Evolutionary conservation across 2,888 invertebrate species (phyloP), one percentile per base, ranked within the genome.

Genomic region (Metellina segmentata): DNA sequence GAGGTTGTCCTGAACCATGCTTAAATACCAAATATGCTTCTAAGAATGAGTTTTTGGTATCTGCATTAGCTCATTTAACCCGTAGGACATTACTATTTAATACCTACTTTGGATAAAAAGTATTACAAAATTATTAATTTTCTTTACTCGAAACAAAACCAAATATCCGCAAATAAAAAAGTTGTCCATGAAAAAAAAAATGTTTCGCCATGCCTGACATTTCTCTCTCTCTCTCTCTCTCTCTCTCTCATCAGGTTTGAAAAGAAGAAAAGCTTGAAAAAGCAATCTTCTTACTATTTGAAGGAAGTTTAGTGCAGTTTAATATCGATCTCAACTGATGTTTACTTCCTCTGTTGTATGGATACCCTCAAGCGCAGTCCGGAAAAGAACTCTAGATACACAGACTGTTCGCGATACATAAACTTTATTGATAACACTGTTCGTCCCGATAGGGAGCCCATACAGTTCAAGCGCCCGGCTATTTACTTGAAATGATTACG

Each of bases 381-480:
- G 79, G 9, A 61, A 72, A 81, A 34, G 70, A 71, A 53, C 78
- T 78, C 71, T 52, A 53, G 83, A 83, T 89, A 78, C 83, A 83
- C 61, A 89, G 19, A 82, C 74, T 75, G 34, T 85, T 78, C n/a
- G 71, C 49, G 53, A 79, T 87, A 72, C 79, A 87, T 79, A 79
- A 87, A 87, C 49, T 81, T 89, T 83, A 83, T 89, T 89, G 89
- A 89, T 89, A 89, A 51, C 70, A 52, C 83, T 71, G 83, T 75
- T 16, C 75, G 81, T 75, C 7, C 48, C 81, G 88, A 89, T 89
- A 82, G 83, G 16, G 51, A 49, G n/a, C 51, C 34, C 74, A 77
- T 52, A 51, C 69, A 75, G 48, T 81, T 51, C 5, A 72, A 81
- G 52, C 71, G 70, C 19, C 48, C 20, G 48, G 78, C 69, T 69